Conservation (phyloP, 2,888 invertebrate species). For the Caenorhabditis zanzibari region DNA sequence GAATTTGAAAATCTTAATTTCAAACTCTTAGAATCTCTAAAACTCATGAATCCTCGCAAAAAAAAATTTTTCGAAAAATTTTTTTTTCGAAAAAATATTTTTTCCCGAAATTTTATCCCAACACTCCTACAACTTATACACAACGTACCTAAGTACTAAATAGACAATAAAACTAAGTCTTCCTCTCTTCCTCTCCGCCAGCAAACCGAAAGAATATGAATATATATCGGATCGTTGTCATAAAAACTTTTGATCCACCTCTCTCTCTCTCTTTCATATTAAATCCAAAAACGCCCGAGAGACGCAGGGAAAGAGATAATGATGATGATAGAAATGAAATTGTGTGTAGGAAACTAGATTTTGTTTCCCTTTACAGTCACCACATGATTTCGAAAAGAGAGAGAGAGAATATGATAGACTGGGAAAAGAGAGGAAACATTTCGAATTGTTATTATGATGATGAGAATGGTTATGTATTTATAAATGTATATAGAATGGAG, state of each 20-base stretch:
- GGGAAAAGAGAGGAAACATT: not conserved
- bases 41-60: too few relatives aligned
- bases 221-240: slow-evolving; percentile 29
- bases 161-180: slow-evolving; percentile 16
- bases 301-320: slow-evolving; percentile 26
- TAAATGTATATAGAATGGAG: not conserved
- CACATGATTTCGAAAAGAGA: slow-evolving; percentile 12
- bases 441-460: slow-evolving; percentile 21
- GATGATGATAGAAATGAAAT: slow-evolving; percentile 30
- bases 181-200: slow-evolving; percentile 1
- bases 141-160: slow-evolving; percentile 7
- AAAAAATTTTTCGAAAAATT: slow-evolving; percentile 4
- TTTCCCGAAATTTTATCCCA: too few relatives aligned
- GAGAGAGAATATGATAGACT: too few relatives aligned
- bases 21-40: too few relatives aligned
- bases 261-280: slow-evolving; percentile 34
- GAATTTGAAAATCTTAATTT: too few relatives aligned
- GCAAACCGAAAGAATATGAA: slow-evolving; percentile 8
- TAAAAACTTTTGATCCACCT: slow-evolving; percentile 39
- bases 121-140: too few relatives aligned
- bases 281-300: not conserved
- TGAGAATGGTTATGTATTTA: slow-evolving; percentile 9
- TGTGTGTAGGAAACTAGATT: slow-evolving; percentile 43
- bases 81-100: not conserved
- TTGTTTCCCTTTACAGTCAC: not conserved